phyloP scores from a whole-genome alignment of 2,113 vertebrate species.

The Tonatia bakeri region DNA sequence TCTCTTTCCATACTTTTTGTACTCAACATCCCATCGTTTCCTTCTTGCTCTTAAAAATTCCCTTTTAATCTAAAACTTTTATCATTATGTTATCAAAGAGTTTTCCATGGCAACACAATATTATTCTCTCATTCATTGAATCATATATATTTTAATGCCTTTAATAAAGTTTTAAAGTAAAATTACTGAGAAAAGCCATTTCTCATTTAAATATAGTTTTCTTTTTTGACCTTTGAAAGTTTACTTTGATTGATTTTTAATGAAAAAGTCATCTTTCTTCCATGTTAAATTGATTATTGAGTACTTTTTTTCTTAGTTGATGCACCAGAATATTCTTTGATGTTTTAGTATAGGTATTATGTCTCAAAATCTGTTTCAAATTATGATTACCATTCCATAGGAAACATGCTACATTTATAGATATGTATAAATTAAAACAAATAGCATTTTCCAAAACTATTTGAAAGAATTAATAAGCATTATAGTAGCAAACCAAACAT shows the following conservation, averaged over 20 bases:
- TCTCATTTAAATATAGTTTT: constrained; percentile 22
- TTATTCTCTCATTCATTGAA: constrained; percentile 36
- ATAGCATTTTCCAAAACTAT: constrained; percentile 8
- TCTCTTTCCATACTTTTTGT: background rate
- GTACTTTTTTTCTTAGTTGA: constrained; percentile 23
- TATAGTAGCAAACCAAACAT: background rate
- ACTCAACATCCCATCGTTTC: background rate
- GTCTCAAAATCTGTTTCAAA: constrained; percentile 37
- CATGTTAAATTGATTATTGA: constrained; percentile 46
- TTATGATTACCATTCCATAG: constrained; percentile 9
- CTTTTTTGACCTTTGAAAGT: constrained; percentile 25
- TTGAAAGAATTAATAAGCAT: constrained; percentile 16
- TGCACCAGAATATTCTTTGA: constrained; percentile 17
- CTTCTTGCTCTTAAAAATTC: background rate
- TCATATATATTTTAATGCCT: constrained; percentile 46
- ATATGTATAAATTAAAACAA: constrained; percentile 6
- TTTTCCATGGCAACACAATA: background rate
- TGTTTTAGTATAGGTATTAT: background rate
- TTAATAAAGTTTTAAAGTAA: constrained; percentile 39
- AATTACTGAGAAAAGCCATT: constrained; percentile 45
- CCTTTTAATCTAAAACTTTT: background rate
- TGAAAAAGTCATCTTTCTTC: background rate
- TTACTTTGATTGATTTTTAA: constrained; percentile 64
- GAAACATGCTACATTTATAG: background rate
- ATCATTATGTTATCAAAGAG: constrained; percentile 2